phyloP scores from a whole-genome alignment of 2,113 vertebrate species.

The Phoxinus phoxinus region DNA sequence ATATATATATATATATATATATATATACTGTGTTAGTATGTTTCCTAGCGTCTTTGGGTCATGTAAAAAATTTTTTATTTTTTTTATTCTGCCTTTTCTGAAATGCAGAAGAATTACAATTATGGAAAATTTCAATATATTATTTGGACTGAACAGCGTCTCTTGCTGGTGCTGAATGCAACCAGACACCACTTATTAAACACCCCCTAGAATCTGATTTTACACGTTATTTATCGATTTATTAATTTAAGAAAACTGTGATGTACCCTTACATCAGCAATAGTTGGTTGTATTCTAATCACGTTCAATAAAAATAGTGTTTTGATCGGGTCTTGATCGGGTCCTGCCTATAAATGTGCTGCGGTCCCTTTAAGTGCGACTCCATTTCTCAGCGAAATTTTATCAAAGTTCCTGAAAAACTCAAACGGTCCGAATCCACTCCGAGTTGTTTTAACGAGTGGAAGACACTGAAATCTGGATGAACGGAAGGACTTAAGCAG shows the following conservation, averaged over 20 bases:
- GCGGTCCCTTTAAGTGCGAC: slow-evolving; percentile 34
- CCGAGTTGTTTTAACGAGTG: neutral
- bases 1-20: too few relatives aligned
- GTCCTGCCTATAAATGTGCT: neutral
- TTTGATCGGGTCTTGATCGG: neutral
- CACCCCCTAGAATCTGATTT: neutral
- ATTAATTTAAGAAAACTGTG: neutral
- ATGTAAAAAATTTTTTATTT: too few relatives aligned
- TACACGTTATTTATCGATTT: neutral
- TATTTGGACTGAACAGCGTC: neutral
- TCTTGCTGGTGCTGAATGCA: neutral
- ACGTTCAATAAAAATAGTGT: neutral
- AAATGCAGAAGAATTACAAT: neutral
- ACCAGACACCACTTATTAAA: neutral
- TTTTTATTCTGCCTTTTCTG: too few relatives aligned
- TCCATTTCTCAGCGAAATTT: neutral
- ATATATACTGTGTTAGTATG: too few relatives aligned
- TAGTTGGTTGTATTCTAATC: neutral
- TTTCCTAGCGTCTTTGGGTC: too few relatives aligned
- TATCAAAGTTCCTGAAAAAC: slow-evolving; percentile 34
- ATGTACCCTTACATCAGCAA: neutral
- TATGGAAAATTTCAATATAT: neutral
- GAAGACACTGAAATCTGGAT: neutral
- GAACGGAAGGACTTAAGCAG: neutral
- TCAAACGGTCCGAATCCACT: neutral